Percentiles rank a stretch among this genome's conserved stretches.
Conservation (phyloP, 2,888 invertebrate genomes). For the Abrostola tripartita region DNA sequence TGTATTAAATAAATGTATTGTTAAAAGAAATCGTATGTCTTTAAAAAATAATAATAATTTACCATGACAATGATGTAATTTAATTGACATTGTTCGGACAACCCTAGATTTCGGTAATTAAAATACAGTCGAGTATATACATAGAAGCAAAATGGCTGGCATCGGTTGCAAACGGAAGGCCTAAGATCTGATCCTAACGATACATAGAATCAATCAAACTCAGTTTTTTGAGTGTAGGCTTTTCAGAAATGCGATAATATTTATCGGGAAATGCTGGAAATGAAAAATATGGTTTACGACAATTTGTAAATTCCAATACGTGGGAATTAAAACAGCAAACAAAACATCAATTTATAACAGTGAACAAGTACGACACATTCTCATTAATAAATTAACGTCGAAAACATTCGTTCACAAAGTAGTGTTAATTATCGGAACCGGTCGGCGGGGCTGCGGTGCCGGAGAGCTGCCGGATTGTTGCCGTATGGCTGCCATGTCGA, state of each 20-base stretch:
- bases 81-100: slow-evolving; percentile 11
- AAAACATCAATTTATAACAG: slow-evolving; percentile 29
- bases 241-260: slow-evolving; percentile 9
- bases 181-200: too few relatives aligned
- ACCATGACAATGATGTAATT: slow-evolving; percentile 10
- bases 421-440: slow-evolving; percentile 46
- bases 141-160: too few relatives aligned
- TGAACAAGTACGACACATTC: slow-evolving; percentile 28
- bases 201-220: too few relatives aligned
- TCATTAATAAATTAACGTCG: slow-evolving; percentile 44
- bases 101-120: slow-evolving; percentile 12
- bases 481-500: too few relatives aligned
- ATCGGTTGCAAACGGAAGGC: too few relatives aligned
- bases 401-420: slow-evolving; percentile 36
- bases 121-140: slow-evolving; percentile 5
- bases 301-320: not conserved
- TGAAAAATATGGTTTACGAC: slow-evolving; percentile 11
- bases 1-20: too few relatives aligned
- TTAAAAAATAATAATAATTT: too few relatives aligned
- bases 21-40: too few relatives aligned
- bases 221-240: slow-evolving; percentile 6
- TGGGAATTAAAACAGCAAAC: slow-evolving; percentile 27
- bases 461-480: slow-evolving; percentile 28
- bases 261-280: slow-evolving; percentile 15
- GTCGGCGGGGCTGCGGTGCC: slow-evolving; percentile 2